Evolutionary conservation across 1,140 invertebrate species (phyloP).

Genomic region (Micrasema minimum): DNA sequence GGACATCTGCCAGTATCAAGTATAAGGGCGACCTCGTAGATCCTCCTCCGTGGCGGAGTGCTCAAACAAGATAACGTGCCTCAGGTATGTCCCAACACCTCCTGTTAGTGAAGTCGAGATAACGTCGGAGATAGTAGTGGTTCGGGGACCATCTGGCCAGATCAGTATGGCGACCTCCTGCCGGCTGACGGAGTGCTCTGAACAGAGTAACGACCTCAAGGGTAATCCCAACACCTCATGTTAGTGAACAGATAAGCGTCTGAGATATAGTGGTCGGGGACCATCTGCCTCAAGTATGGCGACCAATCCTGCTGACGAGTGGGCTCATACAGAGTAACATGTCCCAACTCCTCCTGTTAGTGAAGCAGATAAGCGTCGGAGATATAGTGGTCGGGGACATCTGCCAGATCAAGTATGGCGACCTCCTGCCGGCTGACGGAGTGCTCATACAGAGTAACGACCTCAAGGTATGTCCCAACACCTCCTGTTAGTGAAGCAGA

Average conservation of each 20-base stretch:
- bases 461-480: conserved; percentile 96
- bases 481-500: conserved; percentile 92
- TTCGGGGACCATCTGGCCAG: conserved; percentile 99
- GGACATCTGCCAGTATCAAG: too few relatives aligned
- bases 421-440: conserved; percentile 97
- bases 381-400: conserved; percentile 99
- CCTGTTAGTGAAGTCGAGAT: conserved; percentile 93
- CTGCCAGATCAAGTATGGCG: conserved; percentile 97
- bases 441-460: conserved; percentile 99
- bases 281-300: too few relatives aligned
- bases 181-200: conserved; percentile 97
- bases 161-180: conserved; percentile 95
- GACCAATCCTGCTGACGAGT: too few relatives aligned
- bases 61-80: conserved; percentile 99
- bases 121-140: conserved; percentile 96
- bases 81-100: conserved; percentile 74
- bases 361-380: conserved; percentile 94
- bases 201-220: conserved; percentile 99
- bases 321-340: too few relatives aligned
- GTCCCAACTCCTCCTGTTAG: too few relatives aligned
- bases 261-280: too few relatives aligned
- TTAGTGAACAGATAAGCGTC: too few relatives aligned
- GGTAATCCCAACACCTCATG: conserved; percentile 51
- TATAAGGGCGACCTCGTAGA: too few relatives aligned
- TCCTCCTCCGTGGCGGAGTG: conserved; percentile 97